Evolutionary conservation across 2,113 vertebrate species (phyloP).

Genomic region (Bubo scandiacus): DNA sequence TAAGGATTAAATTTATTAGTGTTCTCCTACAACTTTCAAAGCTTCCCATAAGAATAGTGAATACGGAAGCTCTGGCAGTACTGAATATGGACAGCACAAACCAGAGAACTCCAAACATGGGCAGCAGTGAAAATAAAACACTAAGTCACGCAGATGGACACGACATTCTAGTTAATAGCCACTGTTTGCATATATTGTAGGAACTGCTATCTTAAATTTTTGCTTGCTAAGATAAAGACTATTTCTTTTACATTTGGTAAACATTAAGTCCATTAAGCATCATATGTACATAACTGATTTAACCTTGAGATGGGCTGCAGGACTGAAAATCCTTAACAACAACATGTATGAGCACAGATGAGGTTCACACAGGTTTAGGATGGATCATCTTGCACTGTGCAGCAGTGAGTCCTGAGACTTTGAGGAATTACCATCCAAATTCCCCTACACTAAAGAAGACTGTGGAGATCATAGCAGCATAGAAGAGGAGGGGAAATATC

Average conservation of each 20-base stretch:
- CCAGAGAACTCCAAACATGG: neutral
- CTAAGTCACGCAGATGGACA: neutral
- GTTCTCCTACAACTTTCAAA: neutral
- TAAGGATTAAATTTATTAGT: neutral
- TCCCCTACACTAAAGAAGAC: neutral
- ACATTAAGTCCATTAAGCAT: neutral
- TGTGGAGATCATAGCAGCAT: neutral
- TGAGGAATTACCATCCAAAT: neutral
- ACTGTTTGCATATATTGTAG: neutral
- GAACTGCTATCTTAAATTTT: neutral
- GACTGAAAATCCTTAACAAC: neutral
- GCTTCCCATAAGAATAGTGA: neutral
- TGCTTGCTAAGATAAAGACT: neutral
- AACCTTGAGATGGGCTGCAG: neutral
- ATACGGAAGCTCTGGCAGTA: neutral
- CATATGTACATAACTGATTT: neutral
- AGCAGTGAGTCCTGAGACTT: neutral
- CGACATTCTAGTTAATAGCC: neutral
- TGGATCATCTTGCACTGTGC: neutral
- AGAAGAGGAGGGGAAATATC: neutral
- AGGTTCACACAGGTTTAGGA: neutral
- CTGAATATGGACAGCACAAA: neutral
- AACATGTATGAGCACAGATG: accelerated
- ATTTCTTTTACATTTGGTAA: neutral
- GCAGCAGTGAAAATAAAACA: neutral